Evolutionary conservation across 2,888 invertebrate species (phyloP).

Genomic region (Calameuta idolon): DNA sequence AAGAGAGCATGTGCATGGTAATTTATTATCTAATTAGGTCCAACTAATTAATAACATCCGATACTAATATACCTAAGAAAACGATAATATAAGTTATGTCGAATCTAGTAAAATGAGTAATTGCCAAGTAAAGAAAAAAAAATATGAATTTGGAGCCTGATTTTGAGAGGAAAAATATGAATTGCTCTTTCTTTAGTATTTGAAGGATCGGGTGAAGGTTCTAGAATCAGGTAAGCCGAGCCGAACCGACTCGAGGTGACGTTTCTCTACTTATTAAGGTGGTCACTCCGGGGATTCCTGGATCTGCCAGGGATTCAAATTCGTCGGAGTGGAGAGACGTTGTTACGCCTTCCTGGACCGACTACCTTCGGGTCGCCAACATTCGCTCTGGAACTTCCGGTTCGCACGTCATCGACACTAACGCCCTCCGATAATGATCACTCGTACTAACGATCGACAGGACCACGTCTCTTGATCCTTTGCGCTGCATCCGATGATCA

Average conservation of each 20-base stretch:
- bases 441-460: background rate
- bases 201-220: background rate
- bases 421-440: constrained; percentile 40
- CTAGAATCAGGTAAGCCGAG: background rate
- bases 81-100: background rate
- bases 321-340: constrained; percentile 30
- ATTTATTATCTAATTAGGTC: background rate
- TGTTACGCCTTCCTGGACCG: constrained; percentile 40
- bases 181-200: background rate
- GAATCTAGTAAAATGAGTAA: background rate
- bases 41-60: background rate
- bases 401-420: constrained; percentile 44
- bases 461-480: background rate
- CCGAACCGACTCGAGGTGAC: constrained; percentile 13
- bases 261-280: constrained; percentile 45
- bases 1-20: background rate
- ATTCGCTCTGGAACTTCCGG: constrained; percentile 39
- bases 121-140: background rate
- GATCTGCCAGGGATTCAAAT: background rate
- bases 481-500: background rate
- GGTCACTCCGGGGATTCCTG: constrained; percentile 36
- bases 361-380: constrained; percentile 36
- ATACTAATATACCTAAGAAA: background rate
- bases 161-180: background rate
- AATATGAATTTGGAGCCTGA: background rate